Base-by-base conservation (phyloP, 1,140 invertebrate genomes). In the Lineus longissimus region DNA sequence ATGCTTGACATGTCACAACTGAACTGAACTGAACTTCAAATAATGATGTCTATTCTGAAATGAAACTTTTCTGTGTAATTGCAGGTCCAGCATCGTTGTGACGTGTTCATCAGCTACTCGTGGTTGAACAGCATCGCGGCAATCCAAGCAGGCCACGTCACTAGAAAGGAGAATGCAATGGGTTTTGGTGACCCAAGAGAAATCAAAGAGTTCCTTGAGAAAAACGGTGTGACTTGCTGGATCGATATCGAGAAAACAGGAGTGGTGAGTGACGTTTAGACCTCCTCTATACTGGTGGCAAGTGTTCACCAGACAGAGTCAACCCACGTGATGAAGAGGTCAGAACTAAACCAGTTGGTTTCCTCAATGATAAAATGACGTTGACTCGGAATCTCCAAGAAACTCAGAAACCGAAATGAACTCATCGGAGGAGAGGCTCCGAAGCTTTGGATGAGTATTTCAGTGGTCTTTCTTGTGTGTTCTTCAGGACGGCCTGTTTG, bases 121-220 rank as follows among this genome's bases (percentile, higher is more conserved):
- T 81, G 79, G 79, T 68, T 69, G 22, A 81, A 81, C 61, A 80
- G 78, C 1, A 68, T 68, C 36, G 61, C 70, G 13, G 79, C 79
- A n/a, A 73, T 78, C 2, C 62, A 63, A 19, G 57, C 45, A 29
- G 65, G 66, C 22, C 36, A 61, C 9, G 22, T 41, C 63, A 25
- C 70, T 70, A 41, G 78, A 78, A 33, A 75, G 76, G 29, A 75
- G 69, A 71, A 68, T 23, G 70, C 73, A 15, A 31, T 76, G 19
- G 79, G 79, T 1, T 73, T 59, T 65, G 72, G 75, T 19, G 79
- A 81, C 63, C 79, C 79, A 1, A 68, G 79, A 45, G 67, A 71
- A 45, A 70, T 80, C 27, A 77, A 76, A 36, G 54, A 70, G 7
- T 77, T 69, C 57, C 64, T 81, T 9, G 75, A 80, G 30, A 31